Evolutionary conservation across 2,113 vertebrate genomes (phyloP), one percentile per base, ranked within the genome.

Genomic region (Pampusana beccarii): DNA sequence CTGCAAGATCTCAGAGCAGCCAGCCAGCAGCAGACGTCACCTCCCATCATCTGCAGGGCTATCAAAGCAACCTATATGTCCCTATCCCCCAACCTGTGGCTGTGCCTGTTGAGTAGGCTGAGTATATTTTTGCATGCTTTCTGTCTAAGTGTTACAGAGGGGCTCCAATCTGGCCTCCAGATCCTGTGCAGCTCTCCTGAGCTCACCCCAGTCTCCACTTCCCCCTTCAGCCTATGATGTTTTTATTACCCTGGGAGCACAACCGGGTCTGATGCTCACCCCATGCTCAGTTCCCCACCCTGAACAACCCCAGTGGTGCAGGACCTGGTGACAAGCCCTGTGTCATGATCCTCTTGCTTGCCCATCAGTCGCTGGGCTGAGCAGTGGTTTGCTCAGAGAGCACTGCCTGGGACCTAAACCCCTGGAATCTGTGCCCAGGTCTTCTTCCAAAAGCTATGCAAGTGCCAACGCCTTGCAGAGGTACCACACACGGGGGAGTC

Each of bases 241-340:
- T 92, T 77, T 69, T 50, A 13, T 62, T 70, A 34, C 24, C 57
- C 33, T 34, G 13, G 34, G 34, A 53, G 20, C 24, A 54, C 29
- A 66, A 18, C 4, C 11, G 57, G 54, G 17, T 48, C 50, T 86
- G 67, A 34, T 1, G 1, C 7, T 72, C 31, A 44, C 25, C 6
- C 19, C 3, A 1, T 46, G 17, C 28, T 60, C 36, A 9, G 14
- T 33, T 51, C 25, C 46, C 12, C 17, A 34, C 33, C 24, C 12
- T 0, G 0, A 87, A 21, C 28, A 75, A 26, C 23, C 31, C 29
- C 5, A 2, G 11, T 0, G 4, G 10, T 29, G 20, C 53, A 64
- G 48, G 38, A 75, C 8, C 8, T 0, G 2, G 31, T 18, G 31
- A 25, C 28, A 71, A 44, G 23, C 13, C 42, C 10, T 29, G 17